Evolutionary conservation across 1,140 invertebrate species (phyloP).

Genomic region (Drosophila saltans): DNA sequence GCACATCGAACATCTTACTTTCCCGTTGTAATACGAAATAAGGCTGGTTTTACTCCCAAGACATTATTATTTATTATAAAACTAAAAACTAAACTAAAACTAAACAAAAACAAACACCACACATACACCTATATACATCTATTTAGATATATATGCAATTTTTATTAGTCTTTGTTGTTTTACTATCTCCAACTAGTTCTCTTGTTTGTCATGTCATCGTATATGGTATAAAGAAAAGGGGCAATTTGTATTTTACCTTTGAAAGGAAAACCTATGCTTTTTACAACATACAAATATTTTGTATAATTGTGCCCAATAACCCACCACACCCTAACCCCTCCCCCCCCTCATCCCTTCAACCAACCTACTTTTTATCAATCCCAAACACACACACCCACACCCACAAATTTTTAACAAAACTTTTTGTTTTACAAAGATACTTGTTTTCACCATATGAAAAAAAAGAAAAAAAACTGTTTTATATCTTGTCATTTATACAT

Average conservation of each 20-base stretch:
- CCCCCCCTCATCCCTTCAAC: not conserved
- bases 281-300: conserved; percentile 33
- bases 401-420: conserved; percentile 45
- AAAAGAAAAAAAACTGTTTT: conserved; percentile 41
- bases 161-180: conserved; percentile 12
- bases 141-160: conserved; percentile 10
- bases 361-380: not conserved
- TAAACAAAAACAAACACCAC: conserved; percentile 1
- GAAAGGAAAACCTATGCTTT: conserved; percentile 10
- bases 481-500: conserved; percentile 55
- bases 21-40: conserved; percentile 82
- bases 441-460: conserved; percentile 21
- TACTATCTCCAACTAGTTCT: conserved; percentile 2
- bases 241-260: conserved; percentile 4
- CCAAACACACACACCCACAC: conserved; percentile 8
- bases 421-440: conserved; percentile 31
- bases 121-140: conserved; percentile 1
- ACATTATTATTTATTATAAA: conserved; percentile 76
- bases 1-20: conserved; percentile 68
- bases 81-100: conserved; percentile 3
- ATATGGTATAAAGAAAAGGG: not conserved
- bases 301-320: conserved; percentile 6
- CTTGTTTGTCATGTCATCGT: conserved; percentile 2
- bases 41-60: conserved; percentile 83
- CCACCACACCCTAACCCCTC: not conserved